Evolutionary conservation across 2,113 vertebrate genomes (phyloP).

Genomic region (Lampris megalopsis): DNA sequence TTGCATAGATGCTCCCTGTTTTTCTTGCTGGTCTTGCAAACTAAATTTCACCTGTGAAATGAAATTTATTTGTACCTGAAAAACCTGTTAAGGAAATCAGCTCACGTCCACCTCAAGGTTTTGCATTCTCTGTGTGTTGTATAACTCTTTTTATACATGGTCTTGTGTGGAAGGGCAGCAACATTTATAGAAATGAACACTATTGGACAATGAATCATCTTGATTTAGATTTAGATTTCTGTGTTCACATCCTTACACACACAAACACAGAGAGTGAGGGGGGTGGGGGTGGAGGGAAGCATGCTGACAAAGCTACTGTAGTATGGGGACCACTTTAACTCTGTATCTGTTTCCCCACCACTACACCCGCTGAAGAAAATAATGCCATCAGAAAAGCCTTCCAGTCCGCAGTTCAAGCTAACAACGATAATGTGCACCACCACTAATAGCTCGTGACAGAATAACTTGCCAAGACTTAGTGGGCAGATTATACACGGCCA

Average conservation of each 20-base stretch:
- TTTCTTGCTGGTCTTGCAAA: no score
- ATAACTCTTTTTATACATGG: conserved; percentile 17
- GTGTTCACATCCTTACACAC: conserved; percentile 35
- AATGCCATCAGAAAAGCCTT: conserved; percentile 46
- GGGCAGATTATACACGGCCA: conserved; percentile 46
- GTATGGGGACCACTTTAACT: conserved; percentile 37
- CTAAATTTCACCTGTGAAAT: conserved; percentile 27
- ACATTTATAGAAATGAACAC: conserved; percentile 47
- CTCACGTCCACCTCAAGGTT: conserved; percentile 43
- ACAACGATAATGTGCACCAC: conserved; percentile 55
- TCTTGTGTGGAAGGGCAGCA: conserved; percentile 18
- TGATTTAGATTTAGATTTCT: conserved; percentile 62
- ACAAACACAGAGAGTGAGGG: no score
- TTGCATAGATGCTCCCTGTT: no score
- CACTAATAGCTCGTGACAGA: conserved; percentile 69
- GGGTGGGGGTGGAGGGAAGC: no score
- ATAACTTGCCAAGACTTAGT: conserved; percentile 58
- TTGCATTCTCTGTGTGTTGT: conserved; percentile 2
- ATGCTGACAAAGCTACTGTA: no score
- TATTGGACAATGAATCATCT: conserved; percentile 53
- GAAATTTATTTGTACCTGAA: conserved; percentile 29
- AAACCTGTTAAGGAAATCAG: conserved; percentile 43
- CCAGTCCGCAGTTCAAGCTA: conserved; percentile 57
- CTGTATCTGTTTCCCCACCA: conserved; percentile 40
- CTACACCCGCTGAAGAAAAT: conserved; percentile 54